Conservation (phyloP, 1,140 invertebrate genomes). For the Drosophila truncata region DNA sequence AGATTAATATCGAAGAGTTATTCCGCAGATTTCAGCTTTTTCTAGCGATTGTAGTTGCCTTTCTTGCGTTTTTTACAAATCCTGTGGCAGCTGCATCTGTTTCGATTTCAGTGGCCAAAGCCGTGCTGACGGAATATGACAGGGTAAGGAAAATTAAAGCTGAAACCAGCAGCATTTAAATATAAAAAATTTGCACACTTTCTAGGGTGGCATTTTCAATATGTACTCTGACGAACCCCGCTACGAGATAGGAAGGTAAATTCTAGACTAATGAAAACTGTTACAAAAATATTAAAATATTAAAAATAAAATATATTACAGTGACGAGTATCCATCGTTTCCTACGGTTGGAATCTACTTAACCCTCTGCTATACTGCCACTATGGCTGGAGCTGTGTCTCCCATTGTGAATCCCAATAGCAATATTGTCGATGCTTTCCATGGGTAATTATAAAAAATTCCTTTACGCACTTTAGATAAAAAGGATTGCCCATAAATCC, state of each 20-base stretch:
- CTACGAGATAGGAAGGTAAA: conserved; percentile 61
- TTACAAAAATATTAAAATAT: background rate
- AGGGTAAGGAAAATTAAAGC: conserved; percentile 13
- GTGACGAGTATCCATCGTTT: conserved; percentile 42
- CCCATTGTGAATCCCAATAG: conserved; percentile 58
- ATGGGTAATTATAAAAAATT: conserved; percentile 9
- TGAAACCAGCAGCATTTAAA: background rate
- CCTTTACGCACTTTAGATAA: background rate
- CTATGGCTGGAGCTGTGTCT: conserved; percentile 42
- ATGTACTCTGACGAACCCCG: conserved; percentile 26
- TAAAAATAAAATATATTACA: background rate
- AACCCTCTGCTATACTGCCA: conserved; percentile 41
- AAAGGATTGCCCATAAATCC: background rate
- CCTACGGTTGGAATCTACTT: conserved; percentile 56
- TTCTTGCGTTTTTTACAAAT: background rate
- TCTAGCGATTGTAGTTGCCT: background rate
- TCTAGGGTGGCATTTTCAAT: conserved; percentile 37
- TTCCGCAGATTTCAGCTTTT: conserved; percentile 42
- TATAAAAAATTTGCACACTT: background rate
- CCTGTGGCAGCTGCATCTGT: conserved; percentile 31
- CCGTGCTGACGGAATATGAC: conserved; percentile 34
- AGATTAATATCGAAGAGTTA: background rate
- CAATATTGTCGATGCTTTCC: background rate
- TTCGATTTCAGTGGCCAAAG: conserved; percentile 49
- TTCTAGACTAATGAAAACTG: background rate